Percentiles rank a stretch among this genome's conserved stretches.
These are phyloP conservation scores for Oxycera nigricornis DNA, from an alignment of 2,888 invertebrate genomes.

Conservation along the genomic window DNA sequence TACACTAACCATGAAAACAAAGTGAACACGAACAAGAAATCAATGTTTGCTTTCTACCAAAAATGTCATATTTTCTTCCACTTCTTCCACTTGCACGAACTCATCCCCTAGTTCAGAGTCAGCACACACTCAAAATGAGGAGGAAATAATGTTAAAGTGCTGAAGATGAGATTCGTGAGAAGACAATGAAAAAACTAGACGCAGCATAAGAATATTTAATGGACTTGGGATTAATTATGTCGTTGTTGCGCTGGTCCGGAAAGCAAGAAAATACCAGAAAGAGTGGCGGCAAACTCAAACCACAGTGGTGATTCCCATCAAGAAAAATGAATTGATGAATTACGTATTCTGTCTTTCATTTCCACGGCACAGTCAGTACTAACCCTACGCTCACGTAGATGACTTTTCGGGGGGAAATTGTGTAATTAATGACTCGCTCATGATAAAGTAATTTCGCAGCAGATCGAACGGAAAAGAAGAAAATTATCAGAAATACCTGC, in stretches of 20 bases:
- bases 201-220: slow-evolving; percentile 37
- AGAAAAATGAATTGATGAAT: slow-evolving; percentile 34
- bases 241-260: slow-evolving; percentile 36
- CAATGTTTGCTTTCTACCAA: no score
- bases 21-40: background rate
- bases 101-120: background rate
- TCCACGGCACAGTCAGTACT: background rate
- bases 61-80: background rate
- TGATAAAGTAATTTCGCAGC: slow-evolving; percentile 23
- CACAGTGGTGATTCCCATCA: background rate
- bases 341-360: slow-evolving; percentile 23
- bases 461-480: slow-evolving; percentile 18
- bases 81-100: background rate
- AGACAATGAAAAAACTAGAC: slow-evolving; percentile 10
- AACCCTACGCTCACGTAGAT: slow-evolving; percentile 15
- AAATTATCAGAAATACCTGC: slow-evolving; percentile 25
- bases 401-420: slow-evolving; percentile 34
- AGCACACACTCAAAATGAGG: background rate
- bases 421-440: slow-evolving; percentile 38
- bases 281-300: background rate
- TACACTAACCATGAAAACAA: no score
- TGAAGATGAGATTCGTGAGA: slow-evolving; percentile 38
- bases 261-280: background rate
- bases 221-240: slow-evolving; percentile 36
- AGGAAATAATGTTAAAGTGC: background rate